phyloP scores from a whole-genome alignment of 2,888 invertebrate species.

The Mesochorus sp. region DNA sequence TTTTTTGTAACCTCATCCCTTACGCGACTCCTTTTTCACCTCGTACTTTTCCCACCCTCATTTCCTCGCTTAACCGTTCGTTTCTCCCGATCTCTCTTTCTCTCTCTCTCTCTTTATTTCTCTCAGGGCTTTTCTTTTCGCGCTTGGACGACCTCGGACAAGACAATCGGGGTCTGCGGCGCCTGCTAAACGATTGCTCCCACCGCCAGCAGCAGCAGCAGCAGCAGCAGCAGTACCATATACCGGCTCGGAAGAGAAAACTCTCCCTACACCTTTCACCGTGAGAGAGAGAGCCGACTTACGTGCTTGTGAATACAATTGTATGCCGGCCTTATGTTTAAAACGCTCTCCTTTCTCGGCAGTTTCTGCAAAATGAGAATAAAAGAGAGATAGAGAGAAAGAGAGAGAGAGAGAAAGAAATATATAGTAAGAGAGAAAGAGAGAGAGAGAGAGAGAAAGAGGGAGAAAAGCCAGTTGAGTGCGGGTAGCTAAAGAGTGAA shows the following conservation, averaged over 20 bases:
- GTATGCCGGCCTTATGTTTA: conserved; percentile 77
- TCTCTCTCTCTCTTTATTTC: conserved; percentile 16
- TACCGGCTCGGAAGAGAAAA: conserved; percentile 22
- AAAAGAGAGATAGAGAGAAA: conserved; percentile 43
- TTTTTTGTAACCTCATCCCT: background rate
- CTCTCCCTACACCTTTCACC: conserved; percentile 10
- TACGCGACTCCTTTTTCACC: background rate
- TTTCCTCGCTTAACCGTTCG: background rate
- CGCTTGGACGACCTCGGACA: conserved; percentile 62
- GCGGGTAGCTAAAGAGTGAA: conserved; percentile 11
- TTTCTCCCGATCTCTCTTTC: background rate
- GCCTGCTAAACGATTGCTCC: conserved; percentile 60
- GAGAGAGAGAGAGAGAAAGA: background rate
- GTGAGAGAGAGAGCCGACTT: conserved; percentile 67
- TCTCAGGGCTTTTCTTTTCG: conserved; percentile 37
- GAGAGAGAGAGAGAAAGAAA: conserved; percentile 34
- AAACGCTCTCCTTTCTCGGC: conserved; percentile 76
- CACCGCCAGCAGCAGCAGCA: conserved; percentile 21
- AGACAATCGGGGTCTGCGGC: conserved; percentile 63
- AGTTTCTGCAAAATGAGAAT: conserved; percentile 72
- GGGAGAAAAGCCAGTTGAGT: background rate
- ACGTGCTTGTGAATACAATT: conserved; percentile 80
- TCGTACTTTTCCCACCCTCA: background rate
- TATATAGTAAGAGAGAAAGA: conserved; percentile 24
- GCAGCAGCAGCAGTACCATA: background rate